phyloP scores from a whole-genome alignment of 2,797 vertebrate species.

The Acropternis orthonyx region DNA sequence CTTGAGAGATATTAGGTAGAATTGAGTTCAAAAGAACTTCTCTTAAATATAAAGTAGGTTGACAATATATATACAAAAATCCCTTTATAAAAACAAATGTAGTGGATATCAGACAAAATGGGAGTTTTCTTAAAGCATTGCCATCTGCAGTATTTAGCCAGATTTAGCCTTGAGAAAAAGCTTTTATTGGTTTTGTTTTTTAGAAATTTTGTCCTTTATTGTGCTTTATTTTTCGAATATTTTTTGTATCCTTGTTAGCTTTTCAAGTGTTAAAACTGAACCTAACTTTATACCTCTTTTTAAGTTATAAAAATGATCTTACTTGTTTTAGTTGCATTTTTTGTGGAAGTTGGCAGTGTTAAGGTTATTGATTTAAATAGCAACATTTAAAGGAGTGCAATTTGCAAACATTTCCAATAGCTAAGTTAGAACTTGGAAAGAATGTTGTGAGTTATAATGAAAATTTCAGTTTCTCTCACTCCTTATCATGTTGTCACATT shows the following conservation, averaged over 20 bases:
- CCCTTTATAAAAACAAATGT: background rate
- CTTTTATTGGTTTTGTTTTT: background rate
- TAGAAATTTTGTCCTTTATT: background rate
- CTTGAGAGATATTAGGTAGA: background rate
- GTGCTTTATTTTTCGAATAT: background rate
- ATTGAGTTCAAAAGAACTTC: background rate
- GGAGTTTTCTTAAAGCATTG: background rate
- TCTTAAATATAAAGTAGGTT: background rate
- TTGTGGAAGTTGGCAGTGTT: background rate
- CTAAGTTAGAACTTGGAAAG: slow-evolving; percentile 5
- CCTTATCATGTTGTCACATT: background rate
- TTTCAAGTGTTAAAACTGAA: background rate
- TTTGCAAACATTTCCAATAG: slow-evolving; percentile 46
- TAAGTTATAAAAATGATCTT: slow-evolving; percentile 4
- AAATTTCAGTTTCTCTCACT: slow-evolving; percentile 17
- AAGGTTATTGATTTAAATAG: slow-evolving; percentile 35
- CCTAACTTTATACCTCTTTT: background rate
- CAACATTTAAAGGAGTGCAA: background rate
- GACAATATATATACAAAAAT: background rate
- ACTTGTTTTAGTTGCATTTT: slow-evolving; percentile 26
- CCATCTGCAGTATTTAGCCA: background rate
- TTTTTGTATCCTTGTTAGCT: background rate
- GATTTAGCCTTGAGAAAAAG: background rate
- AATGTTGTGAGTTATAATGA: slow-evolving; percentile 5
- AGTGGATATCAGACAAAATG: background rate